phyloP scores from a whole-genome alignment of 2,113 vertebrate species.

The Columba livia region DNA sequence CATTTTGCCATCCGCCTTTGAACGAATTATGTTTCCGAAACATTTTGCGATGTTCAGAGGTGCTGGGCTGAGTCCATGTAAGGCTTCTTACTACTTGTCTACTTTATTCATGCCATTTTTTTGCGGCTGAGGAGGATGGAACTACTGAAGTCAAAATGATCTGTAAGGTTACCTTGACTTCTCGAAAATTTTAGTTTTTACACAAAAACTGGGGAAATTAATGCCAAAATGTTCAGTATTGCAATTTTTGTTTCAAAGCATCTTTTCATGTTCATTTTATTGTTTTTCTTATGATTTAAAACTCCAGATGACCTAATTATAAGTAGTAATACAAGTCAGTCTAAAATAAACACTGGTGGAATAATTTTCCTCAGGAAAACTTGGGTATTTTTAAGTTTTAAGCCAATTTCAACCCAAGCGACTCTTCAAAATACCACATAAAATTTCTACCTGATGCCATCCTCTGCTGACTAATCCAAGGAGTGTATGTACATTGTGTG shows the following conservation, averaged over 20 bases:
- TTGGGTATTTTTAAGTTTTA: not conserved
- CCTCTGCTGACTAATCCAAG: not conserved
- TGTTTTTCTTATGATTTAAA: not conserved
- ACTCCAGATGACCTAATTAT: not conserved
- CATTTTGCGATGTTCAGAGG: not conserved
- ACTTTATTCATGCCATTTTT: not conserved
- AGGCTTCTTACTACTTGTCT: not conserved
- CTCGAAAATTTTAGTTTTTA: not conserved
- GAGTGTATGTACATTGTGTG: rapidly evolving
- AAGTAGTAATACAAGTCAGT: not conserved
- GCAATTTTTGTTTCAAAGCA: not conserved
- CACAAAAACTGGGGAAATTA: not conserved
- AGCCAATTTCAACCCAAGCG: not conserved
- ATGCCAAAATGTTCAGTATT: not conserved
- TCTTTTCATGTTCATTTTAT: not conserved
- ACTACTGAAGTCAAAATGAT: not conserved
- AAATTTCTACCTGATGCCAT: not conserved
- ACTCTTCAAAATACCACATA: not conserved
- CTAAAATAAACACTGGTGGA: not conserved
- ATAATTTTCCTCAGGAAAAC: not conserved
- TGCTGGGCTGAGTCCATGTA: too few relatives aligned
- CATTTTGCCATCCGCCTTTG: not conserved
- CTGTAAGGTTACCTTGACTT: not conserved
- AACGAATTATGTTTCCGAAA: not conserved
- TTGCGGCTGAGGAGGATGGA: not conserved